These are phyloP conservation scores for Dolichotis patagonum DNA, from an alignment of 2,113 vertebrate species.

Conservation along the genomic window DNA sequence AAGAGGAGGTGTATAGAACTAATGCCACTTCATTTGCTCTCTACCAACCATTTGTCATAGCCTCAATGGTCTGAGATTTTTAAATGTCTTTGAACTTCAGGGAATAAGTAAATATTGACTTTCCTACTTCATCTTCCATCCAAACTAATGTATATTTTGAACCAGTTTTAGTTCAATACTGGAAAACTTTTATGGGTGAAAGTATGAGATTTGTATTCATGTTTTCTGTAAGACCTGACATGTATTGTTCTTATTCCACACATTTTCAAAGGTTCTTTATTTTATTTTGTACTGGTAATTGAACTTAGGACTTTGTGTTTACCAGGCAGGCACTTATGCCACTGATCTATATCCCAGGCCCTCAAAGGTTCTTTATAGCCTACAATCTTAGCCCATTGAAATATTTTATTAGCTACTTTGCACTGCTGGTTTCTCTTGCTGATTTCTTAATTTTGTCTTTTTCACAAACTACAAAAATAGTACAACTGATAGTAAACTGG, in stretches of 20 bases:
- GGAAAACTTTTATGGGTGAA: neutral
- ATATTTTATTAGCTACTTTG: constrained; percentile 12
- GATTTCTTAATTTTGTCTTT: constrained; percentile 11
- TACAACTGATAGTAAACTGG: neutral
- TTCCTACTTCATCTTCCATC: neutral
- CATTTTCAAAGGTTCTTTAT: neutral
- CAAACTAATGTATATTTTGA: neutral
- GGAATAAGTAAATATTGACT: neutral
- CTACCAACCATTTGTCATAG: neutral
- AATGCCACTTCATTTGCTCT: neutral
- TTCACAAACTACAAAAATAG: constrained; percentile 26
- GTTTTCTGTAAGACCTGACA: neutral
- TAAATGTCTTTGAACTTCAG: neutral
- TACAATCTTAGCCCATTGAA: neutral
- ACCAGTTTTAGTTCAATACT: neutral
- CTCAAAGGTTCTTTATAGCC: neutral
- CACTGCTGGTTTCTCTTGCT: neutral
- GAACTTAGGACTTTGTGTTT: no score
- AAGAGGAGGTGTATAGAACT: neutral
- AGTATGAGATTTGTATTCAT: neutral
- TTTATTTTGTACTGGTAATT: no score
- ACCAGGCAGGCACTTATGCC: no score
- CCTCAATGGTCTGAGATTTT: constrained; percentile 12
- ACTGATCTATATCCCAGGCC: no score
- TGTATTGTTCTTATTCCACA: neutral